Percentiles rank a stretch among this genome's conserved stretches.
Evolutionary conservation across 2,113 vertebrate genomes (phyloP).

Genomic region (Chaenogobius annularis): DNA sequence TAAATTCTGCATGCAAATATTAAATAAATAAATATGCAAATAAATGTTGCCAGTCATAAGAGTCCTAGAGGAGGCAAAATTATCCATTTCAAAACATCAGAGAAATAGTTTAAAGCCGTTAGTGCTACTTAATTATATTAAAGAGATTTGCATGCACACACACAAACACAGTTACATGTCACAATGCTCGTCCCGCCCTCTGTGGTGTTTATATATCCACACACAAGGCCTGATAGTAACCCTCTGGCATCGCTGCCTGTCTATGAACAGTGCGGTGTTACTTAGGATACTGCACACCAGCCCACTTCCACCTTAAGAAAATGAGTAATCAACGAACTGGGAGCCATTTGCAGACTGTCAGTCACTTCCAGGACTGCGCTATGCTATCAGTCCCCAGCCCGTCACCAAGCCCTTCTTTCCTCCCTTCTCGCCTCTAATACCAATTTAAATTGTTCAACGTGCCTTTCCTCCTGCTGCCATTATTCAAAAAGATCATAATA

Average conservation of each 20-base stretch:
- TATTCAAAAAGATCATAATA: constrained; percentile 99
- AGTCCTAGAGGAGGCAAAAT: not conserved
- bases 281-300: constrained; percentile 38
- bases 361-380: constrained; percentile 80
- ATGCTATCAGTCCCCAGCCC: constrained; percentile 84
- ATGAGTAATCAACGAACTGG: constrained; percentile 91
- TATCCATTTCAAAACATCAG: not conserved
- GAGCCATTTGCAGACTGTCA: constrained; percentile 90
- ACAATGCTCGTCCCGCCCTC: constrained; percentile 46
- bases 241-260: constrained; percentile 36
- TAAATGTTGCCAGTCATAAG: not conserved
- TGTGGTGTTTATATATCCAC: constrained; percentile 42
- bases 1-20: not conserved
- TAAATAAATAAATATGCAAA: not conserved
- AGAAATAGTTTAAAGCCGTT: not conserved
- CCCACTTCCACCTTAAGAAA: constrained; percentile 82
- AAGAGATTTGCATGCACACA: constrained; percentile 20
- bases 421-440: constrained; percentile 95
- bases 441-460: constrained; percentile 99
- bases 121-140: not conserved
- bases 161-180: constrained; percentile 14
- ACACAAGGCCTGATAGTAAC: constrained; percentile 36
- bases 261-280: constrained; percentile 51
- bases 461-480: constrained; percentile 97
- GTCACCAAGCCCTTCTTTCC: constrained; percentile 76